Conservation (phyloP, 92 coral and sea anemone genomes). For the Actinostola sp. region DNA sequence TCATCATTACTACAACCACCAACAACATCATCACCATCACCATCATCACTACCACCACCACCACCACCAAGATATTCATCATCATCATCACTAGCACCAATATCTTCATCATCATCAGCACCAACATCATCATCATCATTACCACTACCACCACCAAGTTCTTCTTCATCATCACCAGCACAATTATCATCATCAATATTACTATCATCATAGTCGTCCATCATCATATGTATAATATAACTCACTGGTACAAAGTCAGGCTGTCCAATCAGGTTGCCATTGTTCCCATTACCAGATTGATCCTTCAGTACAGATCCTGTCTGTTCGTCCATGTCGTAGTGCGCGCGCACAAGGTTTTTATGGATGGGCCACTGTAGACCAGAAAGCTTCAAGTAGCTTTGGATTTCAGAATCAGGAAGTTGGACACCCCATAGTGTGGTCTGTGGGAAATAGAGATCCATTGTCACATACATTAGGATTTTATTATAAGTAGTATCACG, state of each 20-base stretch:
- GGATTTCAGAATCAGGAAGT: conserved; percentile 76
- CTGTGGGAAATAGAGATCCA: conserved; percentile 20
- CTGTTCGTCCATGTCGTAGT: conserved; percentile 84
- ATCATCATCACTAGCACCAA: no score
- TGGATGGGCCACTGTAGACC: conserved; percentile 92
- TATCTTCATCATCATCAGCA: background rate
- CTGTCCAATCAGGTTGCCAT: conserved; percentile 81
- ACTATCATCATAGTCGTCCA: background rate
- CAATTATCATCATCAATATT: background rate
- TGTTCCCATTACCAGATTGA: conserved; percentile 67
- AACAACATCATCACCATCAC: no score
- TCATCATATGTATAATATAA: background rate
- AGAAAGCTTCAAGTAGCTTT: conserved; percentile 86
- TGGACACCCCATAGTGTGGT: conserved; percentile 86
- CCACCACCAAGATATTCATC: no score
- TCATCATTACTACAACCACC: no score
- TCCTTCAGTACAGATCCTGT: conserved; percentile 65
- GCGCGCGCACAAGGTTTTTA: conserved; percentile 87
- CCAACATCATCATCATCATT: background rate
- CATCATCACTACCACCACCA: no score
- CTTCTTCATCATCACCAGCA: background rate
- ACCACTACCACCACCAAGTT: background rate
- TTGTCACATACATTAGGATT: background rate
- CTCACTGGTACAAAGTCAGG: conserved; percentile 84
- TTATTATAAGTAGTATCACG: no score